Conservation (phyloP, 2,888 invertebrate species). For the Liposcelis brunnea region DNA sequence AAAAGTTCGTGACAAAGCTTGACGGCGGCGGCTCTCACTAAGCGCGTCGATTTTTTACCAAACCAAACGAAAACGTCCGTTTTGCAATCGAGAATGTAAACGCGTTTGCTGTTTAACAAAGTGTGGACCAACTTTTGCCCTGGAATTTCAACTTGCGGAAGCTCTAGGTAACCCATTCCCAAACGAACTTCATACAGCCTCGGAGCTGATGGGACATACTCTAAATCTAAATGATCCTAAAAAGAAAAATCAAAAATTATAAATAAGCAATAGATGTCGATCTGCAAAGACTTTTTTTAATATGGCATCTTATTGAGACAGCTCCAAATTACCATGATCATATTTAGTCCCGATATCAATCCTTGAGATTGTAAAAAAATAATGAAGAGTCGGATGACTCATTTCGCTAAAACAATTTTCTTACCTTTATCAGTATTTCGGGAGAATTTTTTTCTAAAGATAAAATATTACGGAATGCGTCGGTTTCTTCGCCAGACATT, state of each 20-base stretch:
- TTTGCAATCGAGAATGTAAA: constrained; percentile 90
- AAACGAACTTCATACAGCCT: constrained; percentile 86
- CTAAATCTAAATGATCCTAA: constrained; percentile 53
- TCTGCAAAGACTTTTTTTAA: constrained; percentile 1
- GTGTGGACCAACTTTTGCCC: constrained; percentile 58
- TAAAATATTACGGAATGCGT: constrained; percentile 56
- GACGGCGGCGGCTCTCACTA: constrained; percentile 88
- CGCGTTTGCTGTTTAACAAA: constrained; percentile 73
- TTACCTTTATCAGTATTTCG: too few relatives aligned
- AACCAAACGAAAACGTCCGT: constrained; percentile 95
- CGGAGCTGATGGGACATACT: constrained; percentile 47
- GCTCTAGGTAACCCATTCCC: constrained; percentile 95
- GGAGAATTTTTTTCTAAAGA: too few relatives aligned
- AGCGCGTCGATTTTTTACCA: constrained; percentile 89
- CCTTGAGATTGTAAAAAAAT: too few relatives aligned
- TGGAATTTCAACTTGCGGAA: constrained; percentile 78
- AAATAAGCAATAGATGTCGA: constrained; percentile 11
- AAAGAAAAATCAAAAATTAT: constrained; percentile 15
- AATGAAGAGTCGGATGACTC: too few relatives aligned
- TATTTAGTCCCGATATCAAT: too few relatives aligned
- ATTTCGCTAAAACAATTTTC: too few relatives aligned
- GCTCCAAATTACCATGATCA: too few relatives aligned
- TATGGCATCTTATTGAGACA: too few relatives aligned
- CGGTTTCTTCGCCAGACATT: constrained; percentile 62
- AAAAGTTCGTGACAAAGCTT: constrained; percentile 94